phyloP scores from a whole-genome alignment of 2,888 invertebrate species.

The Tachina lurida region DNA sequence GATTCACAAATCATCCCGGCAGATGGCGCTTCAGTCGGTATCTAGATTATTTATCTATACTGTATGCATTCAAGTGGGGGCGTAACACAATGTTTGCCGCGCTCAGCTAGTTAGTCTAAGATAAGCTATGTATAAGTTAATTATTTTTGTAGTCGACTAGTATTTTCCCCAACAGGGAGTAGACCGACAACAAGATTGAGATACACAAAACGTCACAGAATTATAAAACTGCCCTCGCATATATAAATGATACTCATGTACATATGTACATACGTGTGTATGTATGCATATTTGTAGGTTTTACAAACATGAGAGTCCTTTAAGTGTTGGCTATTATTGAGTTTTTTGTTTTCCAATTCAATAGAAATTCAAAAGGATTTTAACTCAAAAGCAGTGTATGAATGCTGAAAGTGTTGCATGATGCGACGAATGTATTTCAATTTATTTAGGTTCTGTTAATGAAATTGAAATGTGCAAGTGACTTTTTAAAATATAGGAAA shows the following conservation, averaged over 20 bases:
- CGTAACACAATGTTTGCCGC: no score
- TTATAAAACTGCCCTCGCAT: neutral
- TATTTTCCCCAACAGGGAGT: no score
- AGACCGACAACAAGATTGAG: no score
- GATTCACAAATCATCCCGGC: no score
- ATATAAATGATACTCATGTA: neutral
- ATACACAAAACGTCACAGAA: no score
- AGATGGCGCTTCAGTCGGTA: no score
- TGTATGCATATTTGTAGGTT: neutral
- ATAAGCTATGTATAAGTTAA: no score
- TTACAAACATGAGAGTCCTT: conserved; percentile 47
- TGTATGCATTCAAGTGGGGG: no score
- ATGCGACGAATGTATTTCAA: conserved; percentile 10
- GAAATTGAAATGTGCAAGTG: conserved; percentile 30
- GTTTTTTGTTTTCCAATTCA: conserved; percentile 50
- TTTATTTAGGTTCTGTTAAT: conserved; percentile 25
- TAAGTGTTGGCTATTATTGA: conserved; percentile 61
- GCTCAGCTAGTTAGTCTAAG: no score
- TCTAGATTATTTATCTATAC: no score
- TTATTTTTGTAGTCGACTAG: no score
- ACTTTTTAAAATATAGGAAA: neutral
- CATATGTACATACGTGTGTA: neutral
- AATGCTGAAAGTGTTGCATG: conserved; percentile 33
- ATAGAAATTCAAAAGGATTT: conserved; percentile 51
- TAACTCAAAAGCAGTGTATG: conserved; percentile 64